Base-by-base conservation (phyloP, 2,888 invertebrate genomes). In the Rhaphigaster nebulosa region DNA sequence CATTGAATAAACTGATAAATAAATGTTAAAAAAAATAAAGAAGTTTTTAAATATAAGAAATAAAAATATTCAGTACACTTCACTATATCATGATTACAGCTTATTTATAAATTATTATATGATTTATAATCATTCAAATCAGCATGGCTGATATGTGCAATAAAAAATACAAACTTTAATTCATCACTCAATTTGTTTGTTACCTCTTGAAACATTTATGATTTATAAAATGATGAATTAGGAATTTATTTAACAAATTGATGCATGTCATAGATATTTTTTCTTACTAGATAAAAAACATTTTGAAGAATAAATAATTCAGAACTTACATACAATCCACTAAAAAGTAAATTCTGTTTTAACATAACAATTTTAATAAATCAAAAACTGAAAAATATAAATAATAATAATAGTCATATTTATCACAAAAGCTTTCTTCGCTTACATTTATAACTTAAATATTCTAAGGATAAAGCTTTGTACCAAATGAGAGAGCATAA, bases 381-480 rank as follows among this genome's bases (percentile, higher is more conserved):
- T 29, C 65, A 29, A 29, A 29, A 65, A 65, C 29, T 65, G 12
- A 50, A 84, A 41, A 45, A 84, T 45, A 84, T 5, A 50, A 45
- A 84, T 41, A 87, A 52, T 87, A 45, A 87, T 34, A 87, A 45
- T 29, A 60, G 65, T 34, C 56, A 60, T 89, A 76, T 70, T 89
- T 89, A 89, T 89, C 89, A 89, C 89, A 89, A 89, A 76, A 89
- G 70, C 70, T 70, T 89, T 84, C 26, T 45, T 45, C 6, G 10
- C 84, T 45, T 45, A 84, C 4, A 45, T 84, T 70, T 65, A 89
- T 15, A 89, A 89, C 70, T 76, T 70, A 76, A 89, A 45, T 89
- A 76, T 38, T 76, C 89, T 89, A 89, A 45, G 38, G 34, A 89
- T 89, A 89, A 89, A 89, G 89, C 89, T 89, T 50, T 89, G 76